A percentile compares a stretch with the other conserved stretches of the same genome.
Evolutionary conservation across 2,797 vertebrate species (phyloP).

Genomic region (Macroramphosus scolopax): DNA sequence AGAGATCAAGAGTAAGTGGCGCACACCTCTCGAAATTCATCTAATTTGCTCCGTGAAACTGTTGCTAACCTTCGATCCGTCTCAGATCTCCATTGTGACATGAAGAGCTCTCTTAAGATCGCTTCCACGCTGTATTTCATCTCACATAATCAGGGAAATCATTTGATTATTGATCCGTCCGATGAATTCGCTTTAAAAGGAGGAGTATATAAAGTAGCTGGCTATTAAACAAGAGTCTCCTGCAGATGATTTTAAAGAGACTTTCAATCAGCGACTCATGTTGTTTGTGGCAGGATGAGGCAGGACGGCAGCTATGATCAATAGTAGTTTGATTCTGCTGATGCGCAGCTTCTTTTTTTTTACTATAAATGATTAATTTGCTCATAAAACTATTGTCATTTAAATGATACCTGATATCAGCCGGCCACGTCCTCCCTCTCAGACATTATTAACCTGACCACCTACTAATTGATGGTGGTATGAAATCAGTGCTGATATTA

Average conservation of each 20-base stretch:
- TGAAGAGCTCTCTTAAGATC: constrained; percentile 32
- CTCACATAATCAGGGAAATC: constrained; percentile 61
- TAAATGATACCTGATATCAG: constrained; percentile 9
- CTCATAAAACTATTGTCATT: constrained; percentile 4
- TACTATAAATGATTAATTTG: constrained; percentile 16
- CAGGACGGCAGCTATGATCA: constrained; percentile 65
- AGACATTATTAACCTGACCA: no score
- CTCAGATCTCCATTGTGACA: constrained; percentile 31
- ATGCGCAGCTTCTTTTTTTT: no score
- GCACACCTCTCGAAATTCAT: constrained; percentile 52
- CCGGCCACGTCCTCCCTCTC: neutral
- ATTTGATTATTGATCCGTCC: constrained; percentile 71
- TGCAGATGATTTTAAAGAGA: constrained; percentile 70
- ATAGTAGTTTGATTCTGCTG: constrained; percentile 34
- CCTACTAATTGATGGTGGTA: no score
- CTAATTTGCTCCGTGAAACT: constrained; percentile 51
- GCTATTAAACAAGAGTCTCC: constrained; percentile 71
- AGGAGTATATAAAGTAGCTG: no score
- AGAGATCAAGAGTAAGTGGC: constrained; percentile 53
- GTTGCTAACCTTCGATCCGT: constrained; percentile 31
- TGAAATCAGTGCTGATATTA: no score
- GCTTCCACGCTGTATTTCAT: constrained; percentile 35
- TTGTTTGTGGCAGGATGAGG: constrained; percentile 66
- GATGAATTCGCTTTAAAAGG: constrained; percentile 69
- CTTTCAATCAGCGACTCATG: constrained; percentile 72